A percentile compares a stretch with the other conserved stretches of the same genome.
Conservation (phyloP, 2,797 vertebrate genomes). For the Periparus ater region DNA sequence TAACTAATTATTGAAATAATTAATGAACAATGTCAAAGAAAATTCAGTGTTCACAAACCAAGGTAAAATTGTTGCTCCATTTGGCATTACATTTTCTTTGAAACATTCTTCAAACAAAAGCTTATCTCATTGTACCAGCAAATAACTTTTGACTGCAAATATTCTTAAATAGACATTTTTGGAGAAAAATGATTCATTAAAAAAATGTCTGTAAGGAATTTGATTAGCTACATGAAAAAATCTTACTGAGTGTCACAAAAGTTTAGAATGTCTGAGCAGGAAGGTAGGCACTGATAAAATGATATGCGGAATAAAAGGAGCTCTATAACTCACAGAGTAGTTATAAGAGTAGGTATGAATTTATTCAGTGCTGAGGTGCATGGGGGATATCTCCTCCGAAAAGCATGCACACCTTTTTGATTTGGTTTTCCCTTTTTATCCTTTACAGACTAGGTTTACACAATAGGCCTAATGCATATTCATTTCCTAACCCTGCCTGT, state of each 20-base stretch:
- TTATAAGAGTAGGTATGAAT: no score
- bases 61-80: neutral
- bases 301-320: no score
- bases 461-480: no score
- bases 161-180: neutral
- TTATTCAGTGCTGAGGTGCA: no score
- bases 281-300: neutral
- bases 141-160: neutral
- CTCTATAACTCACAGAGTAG: no score
- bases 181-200: rapidly evolving
- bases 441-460: no score
- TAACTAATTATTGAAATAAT: neutral
- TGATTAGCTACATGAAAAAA: neutral
- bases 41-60: neutral
- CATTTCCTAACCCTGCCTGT: no score
- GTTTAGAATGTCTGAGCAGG: no score
- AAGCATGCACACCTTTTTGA: no score
- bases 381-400: no score
- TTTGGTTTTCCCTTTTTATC: no score
- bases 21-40: neutral
- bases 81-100: neutral
- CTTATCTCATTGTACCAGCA: neutral
- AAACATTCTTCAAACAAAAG: neutral
- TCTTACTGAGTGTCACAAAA: neutral
- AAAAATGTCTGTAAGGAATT: neutral